Evolutionary conservation across 2,888 invertebrate species (phyloP), one percentile per base, ranked within the genome.

Genomic region (Dioctria linearis): DNA sequence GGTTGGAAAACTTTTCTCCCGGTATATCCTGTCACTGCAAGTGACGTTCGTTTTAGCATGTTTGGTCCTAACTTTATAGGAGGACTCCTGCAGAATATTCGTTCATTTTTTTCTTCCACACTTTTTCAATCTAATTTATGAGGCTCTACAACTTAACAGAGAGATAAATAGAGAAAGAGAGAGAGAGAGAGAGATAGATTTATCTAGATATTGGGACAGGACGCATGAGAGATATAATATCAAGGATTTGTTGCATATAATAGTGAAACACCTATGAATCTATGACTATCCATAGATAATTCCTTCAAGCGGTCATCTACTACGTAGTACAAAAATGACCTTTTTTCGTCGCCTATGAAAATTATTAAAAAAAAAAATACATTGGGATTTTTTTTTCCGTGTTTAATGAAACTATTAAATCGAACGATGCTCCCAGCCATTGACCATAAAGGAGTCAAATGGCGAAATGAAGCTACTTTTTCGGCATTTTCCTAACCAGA

Each of bases 1-100:
- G 75, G 61, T 61, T 57, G 75, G 61, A 75, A 75, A 61, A 61
- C 61, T 75, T 61, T 75, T 75, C 61, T 75, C 59, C 61, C 61
- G 43, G 42, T 42, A 39, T 61, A 65, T 65, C 75, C 78, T 78
- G 78, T 78, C 78, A 65, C 51, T 78, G 78, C 78, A 78, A 78
- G 63, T 78, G 78, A 78, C 78, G 51, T 78, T 37, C 78, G 61
- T 75, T 75, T 75, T 61, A 75, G 75, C 75, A 75, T 75, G 75
- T 75, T 75, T 42, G 61, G 75, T 59, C 61, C 75, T 42, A 40
- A 59, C 75, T 40, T 39, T 75, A n/a, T n/a, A 25, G 13, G 59
- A 75, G 43, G 43, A 75, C 59, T 69, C 37, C 75, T 75, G 75
- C 46, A 75, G 75, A 43, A 75, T 75, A 40, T 42, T 75, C 61